Conservation (phyloP, 2,797 vertebrate genomes). For the Euthynnus affinis region DNA sequence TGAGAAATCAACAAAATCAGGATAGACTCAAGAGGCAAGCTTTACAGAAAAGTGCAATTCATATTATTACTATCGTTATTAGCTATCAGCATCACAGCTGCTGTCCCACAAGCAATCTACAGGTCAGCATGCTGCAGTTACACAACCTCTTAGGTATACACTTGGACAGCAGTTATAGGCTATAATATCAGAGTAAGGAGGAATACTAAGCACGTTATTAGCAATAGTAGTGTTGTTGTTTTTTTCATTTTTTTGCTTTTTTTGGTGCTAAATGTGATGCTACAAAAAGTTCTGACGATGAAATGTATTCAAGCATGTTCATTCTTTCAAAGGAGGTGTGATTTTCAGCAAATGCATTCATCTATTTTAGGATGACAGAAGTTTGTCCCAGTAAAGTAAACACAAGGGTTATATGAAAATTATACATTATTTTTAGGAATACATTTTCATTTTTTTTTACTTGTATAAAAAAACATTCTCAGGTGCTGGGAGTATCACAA, state of each 20-base stretch:
- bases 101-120: conserved; percentile 74
- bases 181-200: conserved; percentile 60
- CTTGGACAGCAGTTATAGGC: conserved; percentile 61
- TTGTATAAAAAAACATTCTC: conserved; percentile 64
- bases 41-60: conserved; percentile 64
- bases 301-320: conserved; percentile 33
- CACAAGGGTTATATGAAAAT: conserved; percentile 38
- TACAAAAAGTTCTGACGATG: conserved; percentile 49
- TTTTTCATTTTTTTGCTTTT: background rate
- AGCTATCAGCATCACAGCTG: conserved; percentile 42
- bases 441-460: background rate
- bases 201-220: conserved; percentile 46
- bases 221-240: conserved; percentile 2
- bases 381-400: conserved; percentile 25
- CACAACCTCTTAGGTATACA: conserved; percentile 62
- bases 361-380: conserved; percentile 5
- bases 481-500: conserved; percentile 38
- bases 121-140: conserved; percentile 79
- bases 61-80: conserved; percentile 41
- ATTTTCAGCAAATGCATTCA: conserved; percentile 34
- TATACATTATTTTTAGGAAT: background rate
- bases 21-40: conserved; percentile 31
- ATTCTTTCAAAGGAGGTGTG: conserved; percentile 45
- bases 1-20: conserved; percentile 11
- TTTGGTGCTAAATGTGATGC: conserved; percentile 52